These are phyloP conservation scores for Limnephilus marmoratus DNA, from an alignment of 2,888 invertebrate genomes.

Conservation along the genomic window DNA sequence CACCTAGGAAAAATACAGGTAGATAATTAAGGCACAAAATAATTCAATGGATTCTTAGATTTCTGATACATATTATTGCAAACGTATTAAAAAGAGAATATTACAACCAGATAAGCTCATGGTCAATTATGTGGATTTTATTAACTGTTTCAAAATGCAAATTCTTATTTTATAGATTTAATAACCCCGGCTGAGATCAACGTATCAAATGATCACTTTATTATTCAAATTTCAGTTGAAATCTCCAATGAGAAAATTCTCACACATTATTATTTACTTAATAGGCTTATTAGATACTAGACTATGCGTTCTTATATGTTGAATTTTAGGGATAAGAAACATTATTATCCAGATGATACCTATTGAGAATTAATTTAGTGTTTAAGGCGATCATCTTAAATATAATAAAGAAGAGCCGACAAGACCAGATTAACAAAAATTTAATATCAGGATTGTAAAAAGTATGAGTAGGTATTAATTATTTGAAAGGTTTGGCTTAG, in stretches of 20 bases:
- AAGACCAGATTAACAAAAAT: not conserved
- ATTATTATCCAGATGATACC: not conserved
- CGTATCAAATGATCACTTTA: slow-evolving; percentile 19
- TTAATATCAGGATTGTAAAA: not conserved
- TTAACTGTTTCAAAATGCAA: not conserved
- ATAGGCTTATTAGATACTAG: not conserved
- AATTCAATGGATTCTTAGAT: not conserved
- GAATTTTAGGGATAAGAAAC: not conserved
- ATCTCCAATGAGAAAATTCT: slow-evolving; percentile 30
- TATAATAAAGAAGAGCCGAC: not conserved
- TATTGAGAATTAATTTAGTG: not conserved
- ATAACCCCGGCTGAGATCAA: slow-evolving; percentile 3
- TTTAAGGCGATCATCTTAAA: not conserved
- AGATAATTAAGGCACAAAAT: not conserved
- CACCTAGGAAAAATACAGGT: not conserved
- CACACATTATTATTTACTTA: slow-evolving; percentile 34
- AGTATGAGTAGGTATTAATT: not conserved
- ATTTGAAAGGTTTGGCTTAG: not conserved
- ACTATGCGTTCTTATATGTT: not conserved
- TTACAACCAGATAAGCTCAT: not conserved
- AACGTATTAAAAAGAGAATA: not conserved
- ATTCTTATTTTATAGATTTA: not conserved
- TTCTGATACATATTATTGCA: not conserved
- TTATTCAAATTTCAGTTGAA: slow-evolving; percentile 28
- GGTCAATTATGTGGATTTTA: not conserved